Conservation (phyloP, 2,797 vertebrate species). For the Myotis pilosus region DNA sequence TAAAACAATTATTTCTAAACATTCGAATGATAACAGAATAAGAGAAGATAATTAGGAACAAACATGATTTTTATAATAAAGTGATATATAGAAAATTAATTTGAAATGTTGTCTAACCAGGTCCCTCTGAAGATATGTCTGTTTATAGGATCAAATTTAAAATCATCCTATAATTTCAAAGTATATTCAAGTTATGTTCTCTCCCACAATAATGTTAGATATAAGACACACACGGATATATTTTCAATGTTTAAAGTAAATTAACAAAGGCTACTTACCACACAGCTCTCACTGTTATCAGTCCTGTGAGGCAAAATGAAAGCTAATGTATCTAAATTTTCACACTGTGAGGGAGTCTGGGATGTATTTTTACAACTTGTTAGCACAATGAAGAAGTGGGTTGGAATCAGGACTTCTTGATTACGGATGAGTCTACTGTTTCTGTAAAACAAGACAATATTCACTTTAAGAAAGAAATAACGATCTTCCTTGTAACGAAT, state of each 20-base stretch:
- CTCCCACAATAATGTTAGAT: background rate
- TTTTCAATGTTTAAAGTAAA: background rate
- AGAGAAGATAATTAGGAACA: background rate
- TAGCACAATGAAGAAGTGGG: constrained; percentile 92
- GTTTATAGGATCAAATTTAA: background rate
- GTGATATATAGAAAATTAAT: background rate
- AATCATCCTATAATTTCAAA: background rate
- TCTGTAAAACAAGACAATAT: constrained; percentile 76
- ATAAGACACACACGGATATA: background rate
- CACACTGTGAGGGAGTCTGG: constrained; percentile 82
- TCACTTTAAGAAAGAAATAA: constrained; percentile 3
- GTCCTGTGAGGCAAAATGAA: constrained; percentile 91
- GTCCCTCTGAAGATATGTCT: too few species aligned
- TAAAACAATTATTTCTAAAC: constrained; percentile 13
- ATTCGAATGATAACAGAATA: background rate
- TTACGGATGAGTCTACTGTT: constrained; percentile 76
- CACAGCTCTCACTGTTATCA: constrained; percentile 90
- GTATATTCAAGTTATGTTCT: background rate
- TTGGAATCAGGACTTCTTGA: constrained; percentile 87
- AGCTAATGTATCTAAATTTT: constrained; percentile 84
- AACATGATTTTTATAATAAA: background rate
- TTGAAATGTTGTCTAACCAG: background rate
- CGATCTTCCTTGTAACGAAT: background rate
- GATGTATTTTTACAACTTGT: constrained; percentile 87
- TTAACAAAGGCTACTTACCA: constrained; percentile 79